Evolutionary conservation across 2,888 invertebrate genomes (phyloP).

Genomic region (Eupsilia transversa): DNA sequence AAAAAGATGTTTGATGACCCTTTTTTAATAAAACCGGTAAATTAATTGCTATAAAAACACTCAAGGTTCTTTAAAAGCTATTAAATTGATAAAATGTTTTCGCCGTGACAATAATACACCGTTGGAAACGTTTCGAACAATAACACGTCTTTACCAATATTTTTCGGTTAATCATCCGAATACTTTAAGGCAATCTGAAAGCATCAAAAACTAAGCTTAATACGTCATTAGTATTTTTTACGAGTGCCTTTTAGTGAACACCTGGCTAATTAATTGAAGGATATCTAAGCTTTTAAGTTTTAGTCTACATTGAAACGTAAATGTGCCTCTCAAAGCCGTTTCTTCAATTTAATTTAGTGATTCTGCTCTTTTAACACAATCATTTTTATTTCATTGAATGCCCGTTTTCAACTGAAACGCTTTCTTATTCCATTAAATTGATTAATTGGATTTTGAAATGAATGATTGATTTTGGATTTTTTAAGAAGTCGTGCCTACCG

Average conservation of each 20-base stretch:
- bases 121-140: neutral
- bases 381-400: constrained; percentile 11
- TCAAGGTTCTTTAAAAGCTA: neutral
- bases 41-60: constrained; percentile 15
- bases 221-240: neutral
- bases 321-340: neutral
- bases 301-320: neutral
- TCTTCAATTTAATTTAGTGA: constrained; percentile 59
- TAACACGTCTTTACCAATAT: neutral
- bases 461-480: too few relatives aligned
- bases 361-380: constrained; percentile 24
- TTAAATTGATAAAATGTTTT: neutral
- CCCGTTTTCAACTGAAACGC: neutral
- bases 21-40: constrained; percentile 12
- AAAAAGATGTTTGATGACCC: constrained; percentile 15
- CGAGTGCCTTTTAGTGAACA: neutral
- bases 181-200: neutral
- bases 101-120: too few relatives aligned
- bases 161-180: neutral
- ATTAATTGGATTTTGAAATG: constrained; percentile 4
- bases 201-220: neutral
- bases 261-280: neutral
- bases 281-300: neutral
- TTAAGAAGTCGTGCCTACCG: too few relatives aligned
- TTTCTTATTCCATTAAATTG: constrained; percentile 14